These are phyloP conservation scores for Leptinotarsa peninsularis DNA, from an alignment of 2,888 invertebrate species.

Conservation along the genomic window DNA sequence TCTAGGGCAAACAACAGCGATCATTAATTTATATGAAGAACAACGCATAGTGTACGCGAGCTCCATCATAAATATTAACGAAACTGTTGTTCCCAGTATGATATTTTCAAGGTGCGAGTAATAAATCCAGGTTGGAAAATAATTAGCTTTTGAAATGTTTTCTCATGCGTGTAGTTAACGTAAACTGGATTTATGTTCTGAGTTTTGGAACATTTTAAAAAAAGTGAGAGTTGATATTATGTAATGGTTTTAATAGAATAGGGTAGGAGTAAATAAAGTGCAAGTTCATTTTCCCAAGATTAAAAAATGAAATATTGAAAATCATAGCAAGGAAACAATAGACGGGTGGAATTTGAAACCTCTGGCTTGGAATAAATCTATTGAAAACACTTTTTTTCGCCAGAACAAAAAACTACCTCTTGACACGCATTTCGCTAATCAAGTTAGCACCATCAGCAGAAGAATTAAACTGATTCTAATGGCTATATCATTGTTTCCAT, in stretches of 20 bases:
- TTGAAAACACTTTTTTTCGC: no score
- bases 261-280: no score
- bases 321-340: no score
- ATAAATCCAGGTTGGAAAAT: conserved; percentile 8
- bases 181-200: neutral
- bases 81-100: conserved; percentile 10
- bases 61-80: conserved; percentile 38
- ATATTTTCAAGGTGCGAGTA: neutral
- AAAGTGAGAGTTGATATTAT: neutral
- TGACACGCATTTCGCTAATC: no score
- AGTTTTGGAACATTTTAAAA: neutral
- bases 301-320: no score
- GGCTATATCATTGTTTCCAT: no score
- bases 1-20: conserved; percentile 43
- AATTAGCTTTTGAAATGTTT: conserved; percentile 6
- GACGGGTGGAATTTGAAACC: no score
- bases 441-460: no score
- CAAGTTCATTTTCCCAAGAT: no score
- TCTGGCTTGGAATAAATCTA: no score
- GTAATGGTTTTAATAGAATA: neutral
- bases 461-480: no score
- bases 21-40: conserved; percentile 47
- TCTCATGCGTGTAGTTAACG: neutral
- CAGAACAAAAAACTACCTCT: no score
- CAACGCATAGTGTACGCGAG: conserved; percentile 22